Conservation (phyloP, 1,140 invertebrate genomes). For the Calephelis nemesis region DNA sequence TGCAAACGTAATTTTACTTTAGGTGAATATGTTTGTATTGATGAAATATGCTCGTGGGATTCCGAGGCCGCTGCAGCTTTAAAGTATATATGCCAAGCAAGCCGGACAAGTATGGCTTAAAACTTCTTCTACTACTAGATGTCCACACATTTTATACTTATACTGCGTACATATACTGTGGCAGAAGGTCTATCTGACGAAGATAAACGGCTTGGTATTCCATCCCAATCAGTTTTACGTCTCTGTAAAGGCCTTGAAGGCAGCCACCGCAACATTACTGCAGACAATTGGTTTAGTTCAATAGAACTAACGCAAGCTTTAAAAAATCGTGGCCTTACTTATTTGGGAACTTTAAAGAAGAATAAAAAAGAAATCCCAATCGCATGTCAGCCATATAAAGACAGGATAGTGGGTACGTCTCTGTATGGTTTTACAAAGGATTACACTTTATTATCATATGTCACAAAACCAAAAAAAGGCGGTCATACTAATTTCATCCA, state of each 20-base stretch:
- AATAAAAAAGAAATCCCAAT: conserved; percentile 43
- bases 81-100: conserved; percentile 71
- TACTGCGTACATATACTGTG: not conserved
- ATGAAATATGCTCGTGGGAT: conserved; percentile 67
- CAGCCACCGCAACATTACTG: conserved; percentile 27
- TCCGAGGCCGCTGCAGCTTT: conserved; percentile 61
- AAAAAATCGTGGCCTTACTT: conserved; percentile 17
- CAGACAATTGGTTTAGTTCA: conserved; percentile 29
- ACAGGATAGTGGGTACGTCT: conserved; percentile 25
- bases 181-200: conserved; percentile 21
- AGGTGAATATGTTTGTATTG: conserved; percentile 37
- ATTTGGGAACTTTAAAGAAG: conserved; percentile 44
- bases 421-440: conserved; percentile 42
- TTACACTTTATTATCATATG: conserved; percentile 41
- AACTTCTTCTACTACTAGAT: conserved; percentile 34
- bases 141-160: conserved; percentile 23
- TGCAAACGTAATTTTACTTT: conserved; percentile 33
- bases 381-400: conserved; percentile 41
- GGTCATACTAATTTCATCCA: conserved; percentile 39
- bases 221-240: conserved; percentile 19
- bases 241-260: not conserved
- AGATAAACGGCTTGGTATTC: conserved; percentile 19
- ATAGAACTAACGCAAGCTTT: conserved; percentile 22
- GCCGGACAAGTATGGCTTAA: conserved; percentile 72
- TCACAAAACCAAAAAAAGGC: conserved; percentile 38